Percentiles rank a stretch among this genome's conserved stretches.
Evolutionary conservation across 2,888 invertebrate genomes (phyloP).

Genomic region (Syrphus vitripennis): DNA sequence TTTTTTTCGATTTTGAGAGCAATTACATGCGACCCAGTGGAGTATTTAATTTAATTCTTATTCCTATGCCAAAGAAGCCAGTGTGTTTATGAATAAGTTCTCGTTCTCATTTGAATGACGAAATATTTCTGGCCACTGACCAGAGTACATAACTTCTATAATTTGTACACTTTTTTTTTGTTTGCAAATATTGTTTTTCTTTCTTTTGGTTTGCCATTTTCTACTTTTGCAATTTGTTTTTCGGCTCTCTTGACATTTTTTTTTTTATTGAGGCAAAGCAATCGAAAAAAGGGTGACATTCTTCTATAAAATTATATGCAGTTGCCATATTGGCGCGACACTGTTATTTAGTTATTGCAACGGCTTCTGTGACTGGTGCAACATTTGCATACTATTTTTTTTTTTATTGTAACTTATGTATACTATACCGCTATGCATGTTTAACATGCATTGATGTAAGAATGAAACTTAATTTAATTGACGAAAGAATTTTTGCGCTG

Average conservation of each 20-base stretch:
- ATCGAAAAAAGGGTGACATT: conserved; percentile 44
- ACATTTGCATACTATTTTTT: conserved; percentile 11
- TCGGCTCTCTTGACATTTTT: neutral
- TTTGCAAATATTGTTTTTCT: conserved; percentile 33
- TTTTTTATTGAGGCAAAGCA: neutral
- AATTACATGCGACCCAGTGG: neutral
- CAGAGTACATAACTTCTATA: conserved; percentile 5
- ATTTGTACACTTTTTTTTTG: neutral
- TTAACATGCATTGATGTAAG: neutral
- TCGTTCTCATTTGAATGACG: conserved; percentile 36
- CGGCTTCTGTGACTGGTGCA: conserved; percentile 26
- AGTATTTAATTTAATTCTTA: conserved; percentile 24
- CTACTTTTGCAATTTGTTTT: neutral
- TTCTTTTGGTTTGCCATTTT: conserved; percentile 11
- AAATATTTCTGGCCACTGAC: conserved; percentile 60
- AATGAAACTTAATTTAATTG: conserved; percentile 48
- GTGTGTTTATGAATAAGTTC: neutral
- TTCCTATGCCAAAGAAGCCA: neutral
- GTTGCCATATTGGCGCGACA: conserved; percentile 41
- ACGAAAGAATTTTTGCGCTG: conserved; percentile 42
- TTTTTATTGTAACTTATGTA: neutral
- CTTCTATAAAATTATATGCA: neutral
- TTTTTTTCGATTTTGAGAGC: neutral
- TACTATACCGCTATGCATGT: neutral
- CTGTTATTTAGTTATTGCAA: conserved; percentile 47